These are phyloP conservation scores for Melolontha melolontha DNA, from an alignment of 2,888 invertebrate species.

Conservation along the genomic window DNA sequence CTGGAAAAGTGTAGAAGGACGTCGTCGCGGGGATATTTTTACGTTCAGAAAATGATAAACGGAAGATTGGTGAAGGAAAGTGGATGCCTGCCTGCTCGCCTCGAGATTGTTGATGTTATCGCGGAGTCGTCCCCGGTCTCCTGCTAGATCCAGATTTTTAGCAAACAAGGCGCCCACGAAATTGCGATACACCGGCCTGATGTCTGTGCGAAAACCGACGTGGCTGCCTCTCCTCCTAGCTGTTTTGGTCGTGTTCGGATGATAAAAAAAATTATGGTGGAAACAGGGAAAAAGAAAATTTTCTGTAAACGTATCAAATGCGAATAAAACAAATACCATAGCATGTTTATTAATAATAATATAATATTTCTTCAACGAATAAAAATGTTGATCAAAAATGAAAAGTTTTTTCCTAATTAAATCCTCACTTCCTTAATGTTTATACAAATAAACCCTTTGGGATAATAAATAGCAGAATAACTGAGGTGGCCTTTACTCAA, in stretches of 20 bases:
- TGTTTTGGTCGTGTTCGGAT: constrained; percentile 6
- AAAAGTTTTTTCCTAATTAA: no score
- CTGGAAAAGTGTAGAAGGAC: constrained; percentile 22
- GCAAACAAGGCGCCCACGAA: constrained; percentile 61
- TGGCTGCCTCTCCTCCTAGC: constrained; percentile 4
- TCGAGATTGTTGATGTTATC: constrained; percentile 66
- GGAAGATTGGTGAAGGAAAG: constrained; percentile 11
- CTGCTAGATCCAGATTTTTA: constrained; percentile 59
- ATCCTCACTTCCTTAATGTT: no score
- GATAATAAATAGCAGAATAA: no score
- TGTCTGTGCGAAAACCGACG: constrained; percentile 57
- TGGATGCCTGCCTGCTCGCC: constrained; percentile 3
- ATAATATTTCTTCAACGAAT: no score
- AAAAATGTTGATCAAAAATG: no score
- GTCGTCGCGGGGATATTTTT: constrained; percentile 52
- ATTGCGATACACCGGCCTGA: constrained; percentile 62
- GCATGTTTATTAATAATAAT: no score
- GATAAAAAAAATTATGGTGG: constrained; percentile 11
- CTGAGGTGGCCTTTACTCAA: no score
- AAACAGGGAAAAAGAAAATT: neutral
- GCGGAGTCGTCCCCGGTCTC: constrained; percentile 50
- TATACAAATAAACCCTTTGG: no score
- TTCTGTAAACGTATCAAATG: neutral
- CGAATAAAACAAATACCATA: no score
- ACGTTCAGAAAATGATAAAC: constrained; percentile 63